Conservation (phyloP, 37 sponge, comb jelly and placozoan genomes). For the Theonella swinhoei region DNA sequence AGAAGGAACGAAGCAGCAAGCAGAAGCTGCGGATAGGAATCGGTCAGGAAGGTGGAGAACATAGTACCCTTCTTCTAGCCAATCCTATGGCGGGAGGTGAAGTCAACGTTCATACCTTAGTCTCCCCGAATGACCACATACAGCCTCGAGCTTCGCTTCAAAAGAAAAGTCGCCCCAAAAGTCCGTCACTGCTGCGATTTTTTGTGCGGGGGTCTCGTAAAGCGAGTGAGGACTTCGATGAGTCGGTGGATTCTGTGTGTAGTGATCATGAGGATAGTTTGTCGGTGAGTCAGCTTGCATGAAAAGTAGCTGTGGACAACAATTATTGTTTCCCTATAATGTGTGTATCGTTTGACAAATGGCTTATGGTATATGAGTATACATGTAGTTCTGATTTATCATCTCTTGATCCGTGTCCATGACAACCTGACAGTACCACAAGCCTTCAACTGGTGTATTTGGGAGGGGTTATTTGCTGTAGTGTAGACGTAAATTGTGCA, state of each 20-base stretch:
- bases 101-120: no score
- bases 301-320: neutral
- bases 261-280: constrained; percentile 52
- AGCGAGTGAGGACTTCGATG: neutral
- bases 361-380: neutral
- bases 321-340: neutral
- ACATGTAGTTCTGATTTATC: no score
- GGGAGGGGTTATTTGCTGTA: no score
- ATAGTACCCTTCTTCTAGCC: neutral
- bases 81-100: constrained; percentile 29
- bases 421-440: no score
- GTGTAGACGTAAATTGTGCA: no score
- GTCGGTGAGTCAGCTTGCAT: constrained; percentile 21
- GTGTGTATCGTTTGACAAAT: neutral
- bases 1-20: constrained; percentile 30
- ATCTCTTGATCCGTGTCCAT: no score
- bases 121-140: no score
- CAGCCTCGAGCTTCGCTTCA: no score
- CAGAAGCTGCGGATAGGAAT: constrained; percentile 35
- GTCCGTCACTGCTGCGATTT: constrained; percentile 25
- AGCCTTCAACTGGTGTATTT: no score
- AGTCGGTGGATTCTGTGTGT: constrained; percentile 4
- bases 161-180: constrained; percentile 18
- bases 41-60: neutral
- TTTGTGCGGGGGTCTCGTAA: constrained; percentile 8